phyloP scores from a whole-genome alignment of 1,140 invertebrate species.

The Hypothenemus hampei region DNA sequence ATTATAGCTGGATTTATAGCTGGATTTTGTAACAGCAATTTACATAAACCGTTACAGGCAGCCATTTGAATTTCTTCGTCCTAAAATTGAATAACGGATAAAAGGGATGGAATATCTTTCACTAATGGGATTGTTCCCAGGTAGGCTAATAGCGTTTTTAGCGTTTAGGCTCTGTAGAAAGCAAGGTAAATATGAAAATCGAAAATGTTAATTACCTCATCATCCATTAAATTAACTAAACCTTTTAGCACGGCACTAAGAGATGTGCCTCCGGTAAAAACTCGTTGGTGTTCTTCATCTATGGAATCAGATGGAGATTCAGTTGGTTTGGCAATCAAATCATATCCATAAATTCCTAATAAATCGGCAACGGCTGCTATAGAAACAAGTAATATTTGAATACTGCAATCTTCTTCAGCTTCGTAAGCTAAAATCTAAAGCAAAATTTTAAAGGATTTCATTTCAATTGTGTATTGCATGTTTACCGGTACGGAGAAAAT shows the following conservation, averaged over 20 bases:
- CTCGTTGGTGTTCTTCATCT: slow-evolving; percentile 22
- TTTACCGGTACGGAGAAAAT: slow-evolving; percentile 32
- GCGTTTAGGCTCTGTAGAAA: background rate
- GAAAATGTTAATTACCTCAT: slow-evolving; percentile 31
- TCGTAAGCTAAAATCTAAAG: slow-evolving; percentile 29
- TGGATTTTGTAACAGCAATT: slow-evolving; percentile 25
- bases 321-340: slow-evolving; percentile 27
- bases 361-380: slow-evolving; percentile 29
- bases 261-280: slow-evolving; percentile 32
- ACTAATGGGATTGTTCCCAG: too few species aligned
- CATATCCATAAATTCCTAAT: slow-evolving; percentile 28
- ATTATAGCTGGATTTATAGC: slow-evolving; percentile 24
- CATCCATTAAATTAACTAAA: slow-evolving; percentile 31
- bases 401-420: slow-evolving; percentile 28
- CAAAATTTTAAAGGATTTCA: slow-evolving; percentile 4
- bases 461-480: background rate
- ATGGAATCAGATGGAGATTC: slow-evolving; percentile 26
- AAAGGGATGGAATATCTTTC: background rate
- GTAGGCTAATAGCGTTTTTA: background rate
- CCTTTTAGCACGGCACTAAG: slow-evolving; percentile 27
- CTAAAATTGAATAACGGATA: too few species aligned
- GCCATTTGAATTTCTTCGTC: slow-evolving; percentile 28
- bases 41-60: slow-evolving; percentile 27
- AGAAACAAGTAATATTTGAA: slow-evolving; percentile 23
- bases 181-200: background rate